phyloP scores from a whole-genome alignment of 2,113 vertebrate genomes.

The Colius striatus region DNA sequence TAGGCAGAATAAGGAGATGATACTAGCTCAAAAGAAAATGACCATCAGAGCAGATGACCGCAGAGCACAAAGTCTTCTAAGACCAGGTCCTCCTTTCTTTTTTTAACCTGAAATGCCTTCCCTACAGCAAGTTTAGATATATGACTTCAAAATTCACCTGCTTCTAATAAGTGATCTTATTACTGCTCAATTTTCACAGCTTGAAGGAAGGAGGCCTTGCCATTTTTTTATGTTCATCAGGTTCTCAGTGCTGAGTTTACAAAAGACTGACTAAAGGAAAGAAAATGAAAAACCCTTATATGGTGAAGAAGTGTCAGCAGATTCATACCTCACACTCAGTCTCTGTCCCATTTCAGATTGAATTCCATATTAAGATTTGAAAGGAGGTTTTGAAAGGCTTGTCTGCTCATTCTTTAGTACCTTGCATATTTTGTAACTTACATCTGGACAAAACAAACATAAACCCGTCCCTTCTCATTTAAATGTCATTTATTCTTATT shows the following conservation, averaged over 20 bases:
- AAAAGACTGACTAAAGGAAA: background rate
- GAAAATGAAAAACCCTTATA: background rate
- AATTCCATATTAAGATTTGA: background rate
- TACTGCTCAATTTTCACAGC: background rate
- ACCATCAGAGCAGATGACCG: background rate
- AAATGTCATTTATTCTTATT: background rate
- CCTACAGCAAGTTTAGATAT: background rate
- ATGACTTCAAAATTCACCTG: background rate
- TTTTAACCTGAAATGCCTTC: background rate
- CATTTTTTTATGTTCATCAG: conserved; percentile 5
- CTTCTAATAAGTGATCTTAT: conserved; percentile 7
- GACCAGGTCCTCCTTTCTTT: background rate
- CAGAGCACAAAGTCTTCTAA: background rate
- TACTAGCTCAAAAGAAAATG: background rate
- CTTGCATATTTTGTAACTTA: background rate
- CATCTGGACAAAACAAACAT: background rate
- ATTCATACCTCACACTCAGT: background rate
- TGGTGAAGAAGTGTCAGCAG: background rate
- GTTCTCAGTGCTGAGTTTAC: background rate
- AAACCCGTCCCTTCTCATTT: background rate
- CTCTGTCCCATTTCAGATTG: background rate
- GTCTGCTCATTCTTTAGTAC: background rate
- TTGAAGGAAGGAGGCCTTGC: background rate
- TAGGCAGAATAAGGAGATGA: background rate
- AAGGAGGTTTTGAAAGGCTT: background rate